phyloP scores from a whole-genome alignment of 2,113 vertebrate species.

The Petromus typicus region DNA sequence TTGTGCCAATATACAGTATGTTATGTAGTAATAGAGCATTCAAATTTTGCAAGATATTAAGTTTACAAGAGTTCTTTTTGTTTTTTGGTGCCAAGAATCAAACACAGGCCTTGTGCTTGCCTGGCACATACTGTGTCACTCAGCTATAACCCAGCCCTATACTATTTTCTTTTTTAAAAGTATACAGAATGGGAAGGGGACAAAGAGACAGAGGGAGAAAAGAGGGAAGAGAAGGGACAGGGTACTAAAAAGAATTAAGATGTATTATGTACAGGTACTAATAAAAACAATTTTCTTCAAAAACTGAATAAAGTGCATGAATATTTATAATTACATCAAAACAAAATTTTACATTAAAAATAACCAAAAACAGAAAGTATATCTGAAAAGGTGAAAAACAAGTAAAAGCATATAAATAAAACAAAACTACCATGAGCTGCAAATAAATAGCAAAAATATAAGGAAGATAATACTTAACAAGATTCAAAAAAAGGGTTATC shows the following conservation, averaged over 20 bases:
- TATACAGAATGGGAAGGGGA: background rate
- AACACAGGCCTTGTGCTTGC: no score
- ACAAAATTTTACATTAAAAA: background rate
- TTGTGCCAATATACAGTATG: background rate
- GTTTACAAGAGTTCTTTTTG: background rate
- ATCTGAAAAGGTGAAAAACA: background rate
- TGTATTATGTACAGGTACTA: background rate
- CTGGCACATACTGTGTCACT: no score
- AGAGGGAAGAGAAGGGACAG: background rate
- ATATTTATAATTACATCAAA: background rate
- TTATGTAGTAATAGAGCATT: background rate
- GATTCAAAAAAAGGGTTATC: background rate
- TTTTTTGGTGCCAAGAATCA: no score
- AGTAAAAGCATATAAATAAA: background rate
- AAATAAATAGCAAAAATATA: slow-evolving; percentile 43
- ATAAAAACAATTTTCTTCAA: background rate
- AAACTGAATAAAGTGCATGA: background rate
- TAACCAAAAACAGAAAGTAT: background rate
- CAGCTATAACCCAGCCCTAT: no score
- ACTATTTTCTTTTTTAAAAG: background rate
- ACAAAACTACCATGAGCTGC: background rate
- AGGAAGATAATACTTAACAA: background rate
- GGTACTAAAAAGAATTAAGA: background rate
- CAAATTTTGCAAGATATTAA: background rate
- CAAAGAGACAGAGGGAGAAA: background rate